Evolutionary conservation across 2,888 invertebrate species (phyloP).

Genomic region (Anarsia innoxiella): DNA sequence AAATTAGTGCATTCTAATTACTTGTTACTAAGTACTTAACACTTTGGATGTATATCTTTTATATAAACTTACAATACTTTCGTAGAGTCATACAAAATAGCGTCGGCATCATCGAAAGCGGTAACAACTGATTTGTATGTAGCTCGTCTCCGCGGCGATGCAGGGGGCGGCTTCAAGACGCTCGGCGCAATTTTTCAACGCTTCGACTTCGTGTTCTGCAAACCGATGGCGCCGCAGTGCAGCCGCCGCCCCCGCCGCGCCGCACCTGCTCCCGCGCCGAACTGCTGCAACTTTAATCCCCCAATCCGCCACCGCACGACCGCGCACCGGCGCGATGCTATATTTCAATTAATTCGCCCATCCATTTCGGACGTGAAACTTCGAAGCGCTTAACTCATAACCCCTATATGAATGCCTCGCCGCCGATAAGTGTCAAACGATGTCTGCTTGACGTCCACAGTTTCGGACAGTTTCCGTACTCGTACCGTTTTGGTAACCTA

Average conservation of each 20-base stretch:
- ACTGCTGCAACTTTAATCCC: constrained; percentile 68
- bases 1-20: too few species aligned
- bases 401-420: constrained; percentile 24
- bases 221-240: constrained; percentile 51
- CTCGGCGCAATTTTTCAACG: constrained; percentile 69
- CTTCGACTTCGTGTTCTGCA: constrained; percentile 60
- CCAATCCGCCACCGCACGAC: constrained; percentile 60
- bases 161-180: constrained; percentile 58
- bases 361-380: constrained; percentile 57
- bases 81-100: constrained; percentile 25
- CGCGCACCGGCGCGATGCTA: constrained; percentile 60
- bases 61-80: too few species aligned
- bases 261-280: constrained; percentile 55
- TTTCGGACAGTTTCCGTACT: constrained; percentile 16
- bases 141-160: constrained; percentile 45
- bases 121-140: constrained; percentile 61
- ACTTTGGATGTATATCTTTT: too few species aligned
- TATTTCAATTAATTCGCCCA: constrained; percentile 72
- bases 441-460: constrained; percentile 30
- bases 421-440: constrained; percentile 23
- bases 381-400: constrained; percentile 53
- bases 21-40: too few species aligned
- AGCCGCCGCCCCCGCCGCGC: constrained; percentile 28
- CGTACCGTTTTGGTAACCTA: constrained; percentile 21
- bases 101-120: constrained; percentile 22